Evolutionary conservation across 2,888 invertebrate species (phyloP).

Genomic region (Aelia acuminata): DNA sequence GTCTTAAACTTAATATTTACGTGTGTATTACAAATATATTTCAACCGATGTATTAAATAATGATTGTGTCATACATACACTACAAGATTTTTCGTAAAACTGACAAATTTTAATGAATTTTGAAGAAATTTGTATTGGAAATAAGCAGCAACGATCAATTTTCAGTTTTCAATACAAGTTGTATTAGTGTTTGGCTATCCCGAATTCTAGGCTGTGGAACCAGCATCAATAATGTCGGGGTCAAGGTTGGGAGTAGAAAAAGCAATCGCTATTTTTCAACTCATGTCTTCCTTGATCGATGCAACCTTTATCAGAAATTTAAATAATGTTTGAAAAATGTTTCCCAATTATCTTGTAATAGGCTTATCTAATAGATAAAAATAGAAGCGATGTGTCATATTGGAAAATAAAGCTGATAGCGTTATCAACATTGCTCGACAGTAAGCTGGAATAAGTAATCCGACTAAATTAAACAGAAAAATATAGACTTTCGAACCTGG

Average conservation of each 20-base stretch:
- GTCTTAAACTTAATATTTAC: no score
- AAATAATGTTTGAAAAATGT: neutral
- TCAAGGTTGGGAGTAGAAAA: neutral
- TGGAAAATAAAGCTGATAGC: neutral
- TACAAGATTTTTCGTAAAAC: no score
- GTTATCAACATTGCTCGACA: neutral
- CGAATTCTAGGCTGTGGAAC: neutral
- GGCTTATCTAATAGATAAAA: neutral
- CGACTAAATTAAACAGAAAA: neutral
- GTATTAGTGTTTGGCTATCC: no score
- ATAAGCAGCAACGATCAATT: no score
- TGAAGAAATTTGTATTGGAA: no score
- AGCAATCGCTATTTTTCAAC: neutral
- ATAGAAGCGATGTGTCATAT: neutral
- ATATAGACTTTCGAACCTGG: no score
- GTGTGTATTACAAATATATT: no score
- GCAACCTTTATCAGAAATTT: neutral
- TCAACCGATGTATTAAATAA: no score
- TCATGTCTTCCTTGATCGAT: neutral
- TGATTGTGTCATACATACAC: no score
- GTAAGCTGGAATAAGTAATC: neutral
- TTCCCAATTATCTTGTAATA: neutral
- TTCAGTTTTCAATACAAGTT: no score
- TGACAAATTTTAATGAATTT: no score
- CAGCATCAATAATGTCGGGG: neutral